Percentiles rank a stretch among this genome's conserved stretches.
These are phyloP conservation scores for Sylvia borin DNA, from an alignment of 2,797 vertebrate genomes.

Conservation along the genomic window DNA sequence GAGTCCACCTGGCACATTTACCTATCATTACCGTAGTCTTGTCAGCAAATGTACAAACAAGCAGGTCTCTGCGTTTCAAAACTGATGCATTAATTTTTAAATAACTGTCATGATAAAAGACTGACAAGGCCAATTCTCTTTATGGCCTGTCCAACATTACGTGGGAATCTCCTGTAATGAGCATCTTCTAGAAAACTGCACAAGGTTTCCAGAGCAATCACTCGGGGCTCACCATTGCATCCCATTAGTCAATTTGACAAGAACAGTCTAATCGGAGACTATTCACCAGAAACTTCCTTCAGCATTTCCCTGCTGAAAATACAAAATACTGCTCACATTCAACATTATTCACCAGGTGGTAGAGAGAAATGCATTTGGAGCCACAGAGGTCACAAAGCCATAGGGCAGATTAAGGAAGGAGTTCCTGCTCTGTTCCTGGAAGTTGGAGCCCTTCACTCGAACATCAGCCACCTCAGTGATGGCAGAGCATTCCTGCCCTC, in stretches of 20 bases:
- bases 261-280: constrained; percentile 60
- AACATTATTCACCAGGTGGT: background rate
- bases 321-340: constrained; percentile 18
- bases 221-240: constrained; percentile 47
- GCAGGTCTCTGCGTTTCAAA: background rate
- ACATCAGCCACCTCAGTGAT: background rate
- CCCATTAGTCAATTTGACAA: constrained; percentile 75
- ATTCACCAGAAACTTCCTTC: constrained; percentile 63
- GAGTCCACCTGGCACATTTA: background rate
- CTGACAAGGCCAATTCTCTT: constrained; percentile 66
- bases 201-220: constrained; percentile 67
- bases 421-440: background rate
- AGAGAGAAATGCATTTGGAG: background rate
- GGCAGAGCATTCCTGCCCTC: background rate
- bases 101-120: constrained; percentile 55
- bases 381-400: background rate
- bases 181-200: constrained; percentile 53
- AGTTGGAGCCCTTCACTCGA: background rate
- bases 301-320: constrained; percentile 38
- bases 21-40: background rate
- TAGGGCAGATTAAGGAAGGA: background rate
- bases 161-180: constrained; percentile 72
- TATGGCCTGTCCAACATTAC: constrained; percentile 50
- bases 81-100: constrained; percentile 59
- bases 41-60: constrained; percentile 51